Evolutionary conservation across 2,797 vertebrate species (phyloP), one percentile per base, ranked within the genome.

Genomic region (Hippopotamyrus pictus): DNA sequence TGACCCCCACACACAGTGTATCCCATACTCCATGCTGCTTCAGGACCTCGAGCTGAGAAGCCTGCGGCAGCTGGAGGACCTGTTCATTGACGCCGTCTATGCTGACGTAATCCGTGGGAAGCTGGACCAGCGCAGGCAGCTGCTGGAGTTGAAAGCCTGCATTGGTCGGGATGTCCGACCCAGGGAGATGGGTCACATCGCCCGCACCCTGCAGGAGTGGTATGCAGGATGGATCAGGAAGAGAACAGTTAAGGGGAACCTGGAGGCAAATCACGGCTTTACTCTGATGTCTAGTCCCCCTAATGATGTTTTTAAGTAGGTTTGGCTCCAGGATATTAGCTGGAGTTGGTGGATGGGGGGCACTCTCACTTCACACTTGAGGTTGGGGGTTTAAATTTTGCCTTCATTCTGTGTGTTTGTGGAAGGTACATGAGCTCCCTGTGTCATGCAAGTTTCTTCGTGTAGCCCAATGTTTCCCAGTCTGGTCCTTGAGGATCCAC

Each of bases 81-180:
- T 97, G 86, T 96, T 97, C 88, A 97, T 97, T 44, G 96, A 97
- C 92, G 97, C 96, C 0, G 94, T 97, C 92, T 96, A 97, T 92
- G 96, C 96, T 12, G 95, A 97, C 88, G 95, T 97, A 92, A 96
- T 97, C 93, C 96, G 95, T 90, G 96, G 96, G 88, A 97, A 97
- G 90, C 14, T 97, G 93, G 97, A 97, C 92, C 96, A 97, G 86
- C 95, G 95, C 83, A 96, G 96, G 90, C 96, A 96, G 88, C 92
- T 96, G 90, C 92, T 97, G 14, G 96, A 97, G 86, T 96, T 97
- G 91, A 96, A 97, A 91, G 95, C 96, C 92, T 97, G 96, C 92
- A 96, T 97, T 0, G 95, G 96, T 91, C 94, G 96, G 92, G 96
- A 97, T 92, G 95, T 97, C 93, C 96, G 93, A 88, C 95, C 95